Percentiles rank a stretch among this genome's conserved stretches.
These are phyloP conservation scores for Thamnaconus septentrionalis DNA, from an alignment of 2,113 vertebrate genomes.

Conservation along the genomic window DNA sequence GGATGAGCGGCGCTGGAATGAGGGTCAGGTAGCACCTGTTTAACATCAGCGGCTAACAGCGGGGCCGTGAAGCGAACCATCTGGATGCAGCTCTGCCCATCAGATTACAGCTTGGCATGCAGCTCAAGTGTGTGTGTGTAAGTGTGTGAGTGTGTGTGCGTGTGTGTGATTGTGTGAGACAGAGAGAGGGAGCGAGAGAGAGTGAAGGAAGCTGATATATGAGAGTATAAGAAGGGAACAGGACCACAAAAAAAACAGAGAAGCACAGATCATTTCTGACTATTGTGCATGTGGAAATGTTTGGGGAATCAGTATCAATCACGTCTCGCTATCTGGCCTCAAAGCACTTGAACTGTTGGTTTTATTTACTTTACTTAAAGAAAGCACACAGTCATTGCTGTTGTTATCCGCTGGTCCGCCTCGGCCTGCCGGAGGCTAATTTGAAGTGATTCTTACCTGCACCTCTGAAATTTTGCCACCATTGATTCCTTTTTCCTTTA, in stretches of 20 bases:
- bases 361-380: neutral
- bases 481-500: too few species aligned
- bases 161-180: neutral
- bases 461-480: too few species aligned
- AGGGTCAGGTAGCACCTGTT: slow-evolving; percentile 65
- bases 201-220: slow-evolving; percentile 1
- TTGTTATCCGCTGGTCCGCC: too few species aligned
- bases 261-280: slow-evolving; percentile 5
- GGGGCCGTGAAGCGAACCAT: slow-evolving; percentile 62
- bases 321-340: neutral
- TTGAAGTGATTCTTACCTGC: too few species aligned
- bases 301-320: neutral
- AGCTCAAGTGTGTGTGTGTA: slow-evolving; percentile 1
- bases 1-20: slow-evolving; percentile 44
- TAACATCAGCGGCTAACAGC: slow-evolving; percentile 61
- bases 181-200: neutral
- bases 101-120: slow-evolving; percentile 56
- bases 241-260: slow-evolving; percentile 16
- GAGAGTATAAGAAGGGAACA: slow-evolving; percentile 7
- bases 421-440: too few species aligned
- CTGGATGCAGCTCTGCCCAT: slow-evolving; percentile 55
- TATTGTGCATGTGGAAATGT: slow-evolving; percentile 12
- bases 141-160: slow-evolving; percentile 8
- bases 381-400: neutral
- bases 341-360: slow-evolving; percentile 3